Evolutionary conservation across 1,140 invertebrate species (phyloP).

Genomic region (Leptinotarsa lineolata): DNA sequence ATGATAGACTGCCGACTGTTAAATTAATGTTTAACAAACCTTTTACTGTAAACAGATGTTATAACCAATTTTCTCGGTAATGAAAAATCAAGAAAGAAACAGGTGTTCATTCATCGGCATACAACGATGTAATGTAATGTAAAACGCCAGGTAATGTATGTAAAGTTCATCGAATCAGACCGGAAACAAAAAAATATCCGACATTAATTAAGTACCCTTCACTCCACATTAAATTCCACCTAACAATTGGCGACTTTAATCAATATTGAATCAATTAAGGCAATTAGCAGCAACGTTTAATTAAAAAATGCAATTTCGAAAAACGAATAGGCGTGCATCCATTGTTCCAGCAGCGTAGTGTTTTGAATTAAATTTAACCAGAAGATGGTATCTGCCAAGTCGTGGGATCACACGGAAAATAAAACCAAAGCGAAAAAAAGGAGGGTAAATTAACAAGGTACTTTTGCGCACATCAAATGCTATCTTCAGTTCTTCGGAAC

Average conservation of each 20-base stretch:
- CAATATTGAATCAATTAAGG: slow-evolving; percentile 22
- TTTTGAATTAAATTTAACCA: slow-evolving; percentile 39
- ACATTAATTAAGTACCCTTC: background rate
- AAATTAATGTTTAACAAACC: too few relatives aligned
- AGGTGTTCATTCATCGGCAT: too few relatives aligned
- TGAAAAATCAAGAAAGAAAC: too few relatives aligned
- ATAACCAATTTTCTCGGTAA: too few relatives aligned
- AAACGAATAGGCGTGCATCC: slow-evolving; percentile 23
- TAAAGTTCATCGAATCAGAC: background rate
- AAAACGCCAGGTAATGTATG: too few relatives aligned
- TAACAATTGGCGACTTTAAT: slow-evolving; percentile 12
- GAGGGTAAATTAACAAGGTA: slow-evolving; percentile 34
- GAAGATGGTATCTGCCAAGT: slow-evolving; percentile 38
- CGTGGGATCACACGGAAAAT: slow-evolving; percentile 34
- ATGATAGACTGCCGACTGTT: too few relatives aligned
- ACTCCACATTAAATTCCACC: background rate
- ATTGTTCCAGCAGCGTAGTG: slow-evolving; percentile 33
- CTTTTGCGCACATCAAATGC: slow-evolving; percentile 23
- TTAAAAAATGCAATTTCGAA: slow-evolving; percentile 20
- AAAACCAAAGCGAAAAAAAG: slow-evolving; percentile 33
- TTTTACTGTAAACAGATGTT: too few relatives aligned
- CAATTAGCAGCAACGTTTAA: slow-evolving; percentile 17
- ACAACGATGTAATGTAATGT: too few relatives aligned
- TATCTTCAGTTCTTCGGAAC: slow-evolving; percentile 10
- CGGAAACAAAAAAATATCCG: background rate